Base-by-base conservation (phyloP, 2,113 vertebrate species). In the Herpailurus yagouaroundi region DNA sequence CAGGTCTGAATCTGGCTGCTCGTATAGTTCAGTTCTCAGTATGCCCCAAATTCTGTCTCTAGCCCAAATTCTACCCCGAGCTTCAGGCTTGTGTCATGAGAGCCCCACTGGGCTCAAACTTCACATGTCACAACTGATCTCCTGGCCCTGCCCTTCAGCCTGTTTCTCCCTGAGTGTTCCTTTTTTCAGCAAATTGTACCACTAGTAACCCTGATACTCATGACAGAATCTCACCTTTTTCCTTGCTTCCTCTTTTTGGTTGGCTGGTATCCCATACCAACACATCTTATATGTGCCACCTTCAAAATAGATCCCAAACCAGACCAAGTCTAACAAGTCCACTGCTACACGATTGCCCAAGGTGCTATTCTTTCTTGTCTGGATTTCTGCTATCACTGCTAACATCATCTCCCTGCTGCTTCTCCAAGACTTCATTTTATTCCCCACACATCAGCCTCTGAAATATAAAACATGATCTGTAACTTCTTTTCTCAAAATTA, bases 101-200 rank as follows among this genome's bases (percentile, higher is more conserved):
- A 18, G 52, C 21, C 66, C 25, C 1, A 14, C 21, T 84, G 18
- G 27, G 31, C 29, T 92, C 66, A 57, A 10, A 64, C 33, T 52
- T 84, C 13, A 21, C 15, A 2, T 6, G 10, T 41, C 77, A 36
- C n/a, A 25, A 38, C 38, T 73, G 41, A 71, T 55, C 18, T 79
- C 52, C 79, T 55, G 41, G n/a, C 2, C 11, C 4, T 31, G 3
- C 1, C 29, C 41, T 7, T 55, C 3, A 29, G 3, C 41, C 1
- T 23, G 11, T 5, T 41, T 45, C 19, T 31, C 52, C 48, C 7
- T 5, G 15, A 33, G 11, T 50, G 16, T 41, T 81, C 27, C 66
- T 71, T 57, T 21, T 36, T 36, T 50, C 13, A 60, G 18, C 38
- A 41, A 38, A 16, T 27, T 23, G 2, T 15, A 85, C 27, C 33